Conservation (phyloP, 2,113 vertebrate genomes). For the Gasterosteus aculeatus region DNA sequence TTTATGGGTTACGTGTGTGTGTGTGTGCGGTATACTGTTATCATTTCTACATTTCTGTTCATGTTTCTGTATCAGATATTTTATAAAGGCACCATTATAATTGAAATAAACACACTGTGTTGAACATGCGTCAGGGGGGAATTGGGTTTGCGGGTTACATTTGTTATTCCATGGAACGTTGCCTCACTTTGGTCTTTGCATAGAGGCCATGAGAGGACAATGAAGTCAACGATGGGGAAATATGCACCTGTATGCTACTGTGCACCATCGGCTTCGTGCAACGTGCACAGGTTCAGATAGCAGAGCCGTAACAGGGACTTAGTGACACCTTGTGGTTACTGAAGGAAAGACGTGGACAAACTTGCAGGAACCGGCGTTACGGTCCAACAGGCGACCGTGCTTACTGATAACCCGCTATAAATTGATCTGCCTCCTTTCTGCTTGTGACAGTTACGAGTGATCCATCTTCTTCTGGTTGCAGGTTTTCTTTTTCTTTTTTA, state of each 20-base stretch:
- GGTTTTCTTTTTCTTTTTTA: too few species aligned
- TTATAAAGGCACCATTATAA: conserved; percentile 76
- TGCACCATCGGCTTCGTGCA: too few species aligned
- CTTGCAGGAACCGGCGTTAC: background rate
- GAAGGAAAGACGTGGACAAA: conserved; percentile 13
- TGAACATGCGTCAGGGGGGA: conserved; percentile 16
- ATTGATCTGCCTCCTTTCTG: too few species aligned
- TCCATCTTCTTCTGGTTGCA: too few species aligned
- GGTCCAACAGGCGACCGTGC: too few species aligned
- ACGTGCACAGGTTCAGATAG: too few species aligned
- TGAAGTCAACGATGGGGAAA: background rate
- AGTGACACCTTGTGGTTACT: conserved; percentile 53
- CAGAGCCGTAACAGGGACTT: background rate
- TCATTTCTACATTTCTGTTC: conserved; percentile 75
- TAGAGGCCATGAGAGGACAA: background rate
- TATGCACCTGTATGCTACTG: too few species aligned
- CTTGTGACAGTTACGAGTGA: too few species aligned
- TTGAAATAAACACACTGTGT: conserved; percentile 69
- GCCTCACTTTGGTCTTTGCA: background rate
- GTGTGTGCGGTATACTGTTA: conserved; percentile 51
- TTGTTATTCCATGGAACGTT: background rate
- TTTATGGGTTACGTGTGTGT: conserved; percentile 70
- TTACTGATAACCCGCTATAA: too few species aligned
- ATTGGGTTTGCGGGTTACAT: conserved; percentile 1
- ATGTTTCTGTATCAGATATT: conserved; percentile 76